Evolutionary conservation across 2,113 vertebrate genomes (phyloP), one percentile per base, ranked within the genome.

Genomic region (Dicerorhinus sumatrensis): DNA sequence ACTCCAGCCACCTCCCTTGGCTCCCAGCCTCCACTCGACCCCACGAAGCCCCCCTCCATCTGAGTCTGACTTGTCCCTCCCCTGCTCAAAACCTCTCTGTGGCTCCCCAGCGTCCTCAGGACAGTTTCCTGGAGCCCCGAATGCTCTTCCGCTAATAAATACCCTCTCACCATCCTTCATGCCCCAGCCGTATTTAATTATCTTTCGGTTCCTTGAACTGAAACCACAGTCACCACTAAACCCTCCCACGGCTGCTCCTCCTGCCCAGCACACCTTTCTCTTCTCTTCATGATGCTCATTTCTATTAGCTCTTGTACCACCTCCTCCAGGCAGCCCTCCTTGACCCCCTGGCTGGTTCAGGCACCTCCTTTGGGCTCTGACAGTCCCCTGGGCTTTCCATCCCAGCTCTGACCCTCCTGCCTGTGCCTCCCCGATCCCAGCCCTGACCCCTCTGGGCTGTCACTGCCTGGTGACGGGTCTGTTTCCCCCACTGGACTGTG

Each of bases 121-220:
- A 95, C 29, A 86, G 83, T 65, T 42, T 91, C 77, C 36, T 17
- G 46, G 76, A 65, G 58, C 46, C 76, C 63, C 21, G 6, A 75
- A 16, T 39, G 31, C 60, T 2, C 72, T 69, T 33, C 27, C 62
- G 51, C 51, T 18, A 33, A 51, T n/a, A 72, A 84, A 16, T 81
- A 73, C 27, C 31, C 12, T 48, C 46, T 88, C 23, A 10, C 10
- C 7, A 25, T 6, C 25, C 25, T 62, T 65, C 20, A 51, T 1
- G 1, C 4, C 48, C 39, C 14, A 54, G 76, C 10, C 77, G 27
- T 23, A 51, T 12, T 87, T 67, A 84, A 4, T 54, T 90, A 70
- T 51, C 81, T 91, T 97, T 97, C 42, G 1, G 85, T 95, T 96
- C 89, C 94, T 89, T 29, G 20, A 94, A 89, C 42, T n/a, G 11